Evolutionary conservation across 2,888 invertebrate species (phyloP).

Genomic region (Thecocarcelia acutangulata): DNA sequence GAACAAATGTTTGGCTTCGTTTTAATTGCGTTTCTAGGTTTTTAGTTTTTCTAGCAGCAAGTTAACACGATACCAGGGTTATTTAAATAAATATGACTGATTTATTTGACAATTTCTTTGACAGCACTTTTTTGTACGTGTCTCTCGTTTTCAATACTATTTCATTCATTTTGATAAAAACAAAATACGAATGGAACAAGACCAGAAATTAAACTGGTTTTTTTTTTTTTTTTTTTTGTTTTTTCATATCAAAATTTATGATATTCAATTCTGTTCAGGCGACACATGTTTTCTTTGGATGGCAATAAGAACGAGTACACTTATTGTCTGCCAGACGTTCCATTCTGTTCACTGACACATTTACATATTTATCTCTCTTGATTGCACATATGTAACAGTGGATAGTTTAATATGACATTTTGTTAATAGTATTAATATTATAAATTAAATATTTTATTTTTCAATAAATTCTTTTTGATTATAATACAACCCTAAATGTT

Average conservation of each 20-base stretch:
- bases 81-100: conserved; percentile 79
- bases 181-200: background rate
- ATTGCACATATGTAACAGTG: too few relatives aligned
- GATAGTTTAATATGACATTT: too few relatives aligned
- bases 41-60: conserved; percentile 1
- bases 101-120: conserved; percentile 78
- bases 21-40: conserved; percentile 13
- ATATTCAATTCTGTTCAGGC: conserved; percentile 7
- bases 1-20: conserved; percentile 7
- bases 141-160: conserved; percentile 71
- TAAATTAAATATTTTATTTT: too few relatives aligned
- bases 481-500: too few relatives aligned
- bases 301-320: background rate
- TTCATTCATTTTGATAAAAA: background rate
- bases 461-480: too few relatives aligned
- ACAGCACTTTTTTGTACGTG: conserved; percentile 76
- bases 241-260: conserved; percentile 31
- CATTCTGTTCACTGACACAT: background rate
- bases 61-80: conserved; percentile 71
- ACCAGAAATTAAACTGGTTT: conserved; percentile 29
- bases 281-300: conserved; percentile 4
- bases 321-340: background rate
- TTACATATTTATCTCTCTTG: background rate
- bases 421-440: too few relatives aligned
- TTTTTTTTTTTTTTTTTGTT: conserved; percentile 2